A percentile compares a stretch with the other conserved stretches of the same genome.
These are phyloP conservation scores for Chrysaora quinquecirrha DNA, from an alignment of 30 jellyfish, hydroid and myxozoan species.

Conservation along the genomic window DNA sequence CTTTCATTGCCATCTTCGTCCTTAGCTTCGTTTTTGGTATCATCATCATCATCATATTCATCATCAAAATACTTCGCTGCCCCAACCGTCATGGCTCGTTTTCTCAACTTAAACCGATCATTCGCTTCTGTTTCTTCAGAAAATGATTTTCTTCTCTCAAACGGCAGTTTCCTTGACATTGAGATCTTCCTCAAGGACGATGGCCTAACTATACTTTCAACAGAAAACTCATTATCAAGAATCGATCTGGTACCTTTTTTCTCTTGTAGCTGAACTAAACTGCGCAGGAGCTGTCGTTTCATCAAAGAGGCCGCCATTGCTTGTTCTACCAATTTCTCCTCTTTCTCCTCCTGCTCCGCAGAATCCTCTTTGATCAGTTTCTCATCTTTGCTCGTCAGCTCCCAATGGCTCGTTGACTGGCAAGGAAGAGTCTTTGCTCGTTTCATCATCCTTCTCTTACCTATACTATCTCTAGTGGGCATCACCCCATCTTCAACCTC, in stretches of 20 bases:
- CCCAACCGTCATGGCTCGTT: slow-evolving; percentile 53
- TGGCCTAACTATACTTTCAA: slow-evolving; percentile 70
- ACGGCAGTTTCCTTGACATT: slow-evolving; percentile 35
- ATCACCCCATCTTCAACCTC: neutral
- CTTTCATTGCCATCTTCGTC: neutral
- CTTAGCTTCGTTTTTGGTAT: neutral
- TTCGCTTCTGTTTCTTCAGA: slow-evolving; percentile 40
- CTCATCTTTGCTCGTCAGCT: slow-evolving; percentile 13
- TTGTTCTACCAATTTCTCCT: slow-evolving; percentile 42
- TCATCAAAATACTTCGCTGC: neutral
- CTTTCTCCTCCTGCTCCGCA: slow-evolving; percentile 26
- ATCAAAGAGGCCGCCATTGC: slow-evolving; percentile 57
- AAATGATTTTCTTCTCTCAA: slow-evolving; percentile 51
- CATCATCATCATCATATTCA: slow-evolving; percentile 25
- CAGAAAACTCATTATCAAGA: slow-evolving; percentile 53
- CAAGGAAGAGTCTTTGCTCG: slow-evolving; percentile 72
- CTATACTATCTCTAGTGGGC: neutral
- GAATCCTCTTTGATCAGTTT: neutral
- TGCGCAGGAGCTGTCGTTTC: slow-evolving; percentile 47
- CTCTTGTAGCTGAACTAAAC: slow-evolving; percentile 61
- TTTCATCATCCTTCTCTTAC: neutral
- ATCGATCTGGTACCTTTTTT: slow-evolving; percentile 16
- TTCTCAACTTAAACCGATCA: slow-evolving; percentile 3
- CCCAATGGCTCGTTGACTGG: slow-evolving; percentile 45
- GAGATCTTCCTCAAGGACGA: slow-evolving; percentile 65